Base-by-base conservation (phyloP, 2,888 invertebrate species). In the Tiphia femorata region DNA sequence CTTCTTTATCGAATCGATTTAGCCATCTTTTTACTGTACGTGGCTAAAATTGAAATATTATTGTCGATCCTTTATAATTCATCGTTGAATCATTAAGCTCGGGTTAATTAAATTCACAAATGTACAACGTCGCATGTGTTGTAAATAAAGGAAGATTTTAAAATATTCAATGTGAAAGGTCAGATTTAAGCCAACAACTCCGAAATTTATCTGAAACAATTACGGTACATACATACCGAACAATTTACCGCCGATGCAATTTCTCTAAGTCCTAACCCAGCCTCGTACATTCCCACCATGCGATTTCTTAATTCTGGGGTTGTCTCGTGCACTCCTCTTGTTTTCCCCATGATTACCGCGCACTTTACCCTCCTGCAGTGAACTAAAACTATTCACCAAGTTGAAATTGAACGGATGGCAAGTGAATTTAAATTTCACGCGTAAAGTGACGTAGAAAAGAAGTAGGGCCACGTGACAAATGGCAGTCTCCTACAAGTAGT, bases 281-380 rank as follows among this genome's bases (percentile, higher is more conserved):
- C 83, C 63, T 83, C 83, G 54, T 81, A 83, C 83, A 83, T 83
- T 49, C 83, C 83, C 14, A 83, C 82, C 83, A 83, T 83, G 19
- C 83, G 79, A 58, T 83, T 83, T 49, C 83, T 66, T 29, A 83
- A 60, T 68, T 83, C 83, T 16, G 82, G 83, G 10, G 83, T 82
- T 4, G 83, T 83, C 69, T 83, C 83, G 52, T 83, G 81, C 2
- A 83, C 82, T 25, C 83, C 83, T 62, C 83, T 75, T 3, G 81
- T 82, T 64, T 83, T 83, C 0, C 83, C 83, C 83, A 83, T 83
- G 56, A 25, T 67, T 73, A n/a, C 25, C 19, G 2, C 38, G 12
- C 3, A n/a, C 14, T 4, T 12, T 23, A 21, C 19, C 14, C 19
- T 2, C 21, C 10, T 12, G 40, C 16, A 19, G 16, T 16, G 12